Evolutionary conservation across 2,888 invertebrate genomes (phyloP).

Genomic region (Drosophila eohydei): DNA sequence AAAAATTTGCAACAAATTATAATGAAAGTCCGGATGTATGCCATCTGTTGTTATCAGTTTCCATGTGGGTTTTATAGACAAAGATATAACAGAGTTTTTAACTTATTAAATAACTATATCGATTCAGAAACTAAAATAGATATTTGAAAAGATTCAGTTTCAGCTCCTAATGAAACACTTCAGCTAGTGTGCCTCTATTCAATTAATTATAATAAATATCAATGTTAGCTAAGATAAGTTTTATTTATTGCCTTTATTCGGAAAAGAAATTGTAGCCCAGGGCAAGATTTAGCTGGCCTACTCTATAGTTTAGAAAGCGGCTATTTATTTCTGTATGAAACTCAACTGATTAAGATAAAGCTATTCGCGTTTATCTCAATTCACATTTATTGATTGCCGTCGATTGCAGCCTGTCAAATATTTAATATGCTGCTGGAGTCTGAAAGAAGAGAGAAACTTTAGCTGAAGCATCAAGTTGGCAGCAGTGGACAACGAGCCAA

Average conservation of each 20-base stretch:
- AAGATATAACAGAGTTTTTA: background rate
- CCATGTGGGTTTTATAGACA: background rate
- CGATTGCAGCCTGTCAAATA: conserved; percentile 26
- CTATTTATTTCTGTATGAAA: background rate
- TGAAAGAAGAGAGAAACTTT: conserved; percentile 7
- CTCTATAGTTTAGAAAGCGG: background rate
- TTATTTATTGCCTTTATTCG: background rate
- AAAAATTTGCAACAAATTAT: background rate
- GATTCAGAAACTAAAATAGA: no score
- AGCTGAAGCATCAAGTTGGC: conserved; percentile 25
- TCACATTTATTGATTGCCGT: conserved; percentile 19
- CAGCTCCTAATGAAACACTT: background rate
- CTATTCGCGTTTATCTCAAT: conserved; percentile 10
- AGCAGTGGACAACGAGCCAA: conserved; percentile 17
- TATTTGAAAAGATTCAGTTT: background rate
- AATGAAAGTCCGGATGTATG: background rate
- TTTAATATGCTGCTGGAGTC: conserved; percentile 18
- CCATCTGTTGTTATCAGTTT: background rate
- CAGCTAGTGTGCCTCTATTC: background rate
- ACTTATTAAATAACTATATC: background rate
- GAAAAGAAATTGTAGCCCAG: background rate
- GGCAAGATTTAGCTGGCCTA: background rate
- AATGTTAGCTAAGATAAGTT: background rate
- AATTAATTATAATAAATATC: background rate
- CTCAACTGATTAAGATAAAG: conserved; percentile 1